These are phyloP conservation scores for Acomys russatus DNA, from an alignment of 2,797 vertebrate species.

Conservation along the genomic window DNA sequence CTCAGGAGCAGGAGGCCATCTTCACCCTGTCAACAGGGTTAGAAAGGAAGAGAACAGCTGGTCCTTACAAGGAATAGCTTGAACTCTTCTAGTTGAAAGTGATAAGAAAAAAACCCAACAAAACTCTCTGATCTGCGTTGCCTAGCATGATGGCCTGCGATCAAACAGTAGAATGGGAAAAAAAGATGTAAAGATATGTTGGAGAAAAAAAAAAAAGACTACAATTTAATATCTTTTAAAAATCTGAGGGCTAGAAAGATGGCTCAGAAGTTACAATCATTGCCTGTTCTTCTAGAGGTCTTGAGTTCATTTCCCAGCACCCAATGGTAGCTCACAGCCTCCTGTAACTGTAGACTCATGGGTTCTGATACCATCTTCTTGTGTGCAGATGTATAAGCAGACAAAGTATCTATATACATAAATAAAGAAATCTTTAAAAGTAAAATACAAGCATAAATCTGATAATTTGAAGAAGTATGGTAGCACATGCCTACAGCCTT, in stretches of 20 bases:
- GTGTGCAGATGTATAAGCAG: not conserved
- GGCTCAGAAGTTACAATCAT: not conserved
- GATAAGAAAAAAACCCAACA: not conserved
- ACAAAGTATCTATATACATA: not conserved
- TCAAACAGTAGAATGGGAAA: not conserved
- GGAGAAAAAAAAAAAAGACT: not conserved
- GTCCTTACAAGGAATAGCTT: not conserved
- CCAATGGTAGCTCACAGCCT: no score
- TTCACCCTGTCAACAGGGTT: conserved; percentile 89
- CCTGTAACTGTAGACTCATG: not conserved
- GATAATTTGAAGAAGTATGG: not conserved
- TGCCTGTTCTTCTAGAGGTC: no score
- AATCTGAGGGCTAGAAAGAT: not conserved
- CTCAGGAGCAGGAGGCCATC: conserved; percentile 91
- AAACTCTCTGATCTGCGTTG: not conserved
- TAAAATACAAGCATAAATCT: not conserved
- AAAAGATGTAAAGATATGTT: conserved; percentile 1
- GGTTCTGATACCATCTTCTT: not conserved
- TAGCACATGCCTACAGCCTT: not conserved
- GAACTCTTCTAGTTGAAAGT: conserved; percentile 17
- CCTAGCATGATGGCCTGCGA: not conserved
- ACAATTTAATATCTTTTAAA: not conserved
- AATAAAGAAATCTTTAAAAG: not conserved
- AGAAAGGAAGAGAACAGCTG: not conserved
- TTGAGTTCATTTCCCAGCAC: not conserved